These are phyloP conservation scores for Brachionichthys hirsutus DNA, from an alignment of 2,113 vertebrate species.

Conservation along the genomic window DNA sequence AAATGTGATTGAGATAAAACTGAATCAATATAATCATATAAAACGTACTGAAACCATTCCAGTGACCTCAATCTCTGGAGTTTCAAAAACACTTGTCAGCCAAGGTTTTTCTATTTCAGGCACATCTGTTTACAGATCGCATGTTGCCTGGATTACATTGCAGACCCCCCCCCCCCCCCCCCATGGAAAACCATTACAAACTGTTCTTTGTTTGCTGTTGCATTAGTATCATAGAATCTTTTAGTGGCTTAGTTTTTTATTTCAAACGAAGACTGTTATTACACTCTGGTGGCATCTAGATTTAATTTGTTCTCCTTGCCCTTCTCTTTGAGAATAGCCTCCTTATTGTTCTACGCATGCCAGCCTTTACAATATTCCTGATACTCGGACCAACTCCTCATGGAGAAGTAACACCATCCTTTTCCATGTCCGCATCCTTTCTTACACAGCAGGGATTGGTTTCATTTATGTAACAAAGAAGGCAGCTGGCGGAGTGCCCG, in stretches of 20 bases:
- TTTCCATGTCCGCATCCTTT: constrained; percentile 68
- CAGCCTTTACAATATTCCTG: constrained; percentile 59
- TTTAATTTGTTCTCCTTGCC: constrained; percentile 54
- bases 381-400: constrained; percentile 51
- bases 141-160: constrained; percentile 59
- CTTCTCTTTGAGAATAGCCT: constrained; percentile 39
- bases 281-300: constrained; percentile 52
- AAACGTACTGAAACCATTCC: constrained; percentile 36
- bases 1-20: constrained; percentile 53
- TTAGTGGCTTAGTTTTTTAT: constrained; percentile 58
- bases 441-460: constrained; percentile 66
- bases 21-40: constrained; percentile 42
- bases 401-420: constrained; percentile 62
- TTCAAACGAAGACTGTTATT: constrained; percentile 63
- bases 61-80: constrained; percentile 56
- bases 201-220: constrained; percentile 59
- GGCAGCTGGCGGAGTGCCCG: constrained; percentile 58
- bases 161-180: too few relatives aligned
- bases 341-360: constrained; percentile 47
- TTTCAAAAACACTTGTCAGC: constrained; percentile 62
- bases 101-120: constrained; percentile 52
- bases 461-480: constrained; percentile 72
- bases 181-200: constrained; percentile 43
- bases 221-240: constrained; percentile 58
- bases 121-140: constrained; percentile 65